Evolutionary conservation across 2,797 vertebrate genomes (phyloP).

Genomic region (Lepilemur ruficaudatus): DNA sequence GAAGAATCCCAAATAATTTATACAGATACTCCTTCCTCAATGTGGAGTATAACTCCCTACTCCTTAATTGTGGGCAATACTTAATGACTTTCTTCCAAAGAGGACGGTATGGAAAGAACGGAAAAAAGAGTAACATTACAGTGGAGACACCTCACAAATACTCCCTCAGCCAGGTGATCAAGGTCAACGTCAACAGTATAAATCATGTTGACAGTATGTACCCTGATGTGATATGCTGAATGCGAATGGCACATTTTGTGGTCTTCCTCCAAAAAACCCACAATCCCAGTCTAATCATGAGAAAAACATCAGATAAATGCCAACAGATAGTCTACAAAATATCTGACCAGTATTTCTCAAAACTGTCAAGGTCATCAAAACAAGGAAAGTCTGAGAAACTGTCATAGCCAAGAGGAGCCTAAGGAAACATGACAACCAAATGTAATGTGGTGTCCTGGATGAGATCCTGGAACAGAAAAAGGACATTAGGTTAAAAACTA

Average conservation of each 20-base stretch:
- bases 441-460: background rate
- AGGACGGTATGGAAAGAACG: background rate
- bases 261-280: background rate
- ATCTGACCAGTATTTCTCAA: background rate
- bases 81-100: background rate
- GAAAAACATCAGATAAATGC: background rate
- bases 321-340: background rate
- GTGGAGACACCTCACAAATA: background rate
- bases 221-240: background rate
- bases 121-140: background rate
- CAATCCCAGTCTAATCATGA: background rate
- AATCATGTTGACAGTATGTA: background rate
- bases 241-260: background rate
- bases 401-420: background rate
- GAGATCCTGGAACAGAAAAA: background rate
- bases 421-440: background rate
- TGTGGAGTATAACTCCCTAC: background rate
- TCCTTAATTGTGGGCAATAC: background rate
- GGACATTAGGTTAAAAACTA: background rate
- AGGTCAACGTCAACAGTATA: background rate
- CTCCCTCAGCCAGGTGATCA: background rate
- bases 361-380: background rate
- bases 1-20: slow-evolving; percentile 3
- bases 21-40: background rate
- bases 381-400: background rate